Evolutionary conservation across 2,888 invertebrate genomes (phyloP), one percentile per base, ranked within the genome.

Genomic region (Strigamia transsilvanica): DNA sequence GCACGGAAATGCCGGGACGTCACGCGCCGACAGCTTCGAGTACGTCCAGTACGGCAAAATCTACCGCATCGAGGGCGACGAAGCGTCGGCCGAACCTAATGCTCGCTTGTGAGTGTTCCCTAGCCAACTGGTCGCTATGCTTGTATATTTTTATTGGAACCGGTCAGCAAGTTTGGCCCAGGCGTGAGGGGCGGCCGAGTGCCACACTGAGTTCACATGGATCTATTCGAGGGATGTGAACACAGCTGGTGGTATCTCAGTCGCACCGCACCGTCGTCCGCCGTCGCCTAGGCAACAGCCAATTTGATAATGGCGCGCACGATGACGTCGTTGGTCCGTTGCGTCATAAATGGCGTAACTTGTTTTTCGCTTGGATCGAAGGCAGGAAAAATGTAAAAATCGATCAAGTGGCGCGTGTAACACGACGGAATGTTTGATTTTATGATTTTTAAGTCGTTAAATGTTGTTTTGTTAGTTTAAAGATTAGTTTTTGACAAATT

Each of bases 191-290:
- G 80, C 56, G 56, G 91, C 93, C 93, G 96, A 96, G 96, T 94
- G 93, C 96, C 96, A 95, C 95, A 93, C 95, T 96, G 96, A 93
- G 96, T 94, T 96, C 94, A 92, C 96, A 94, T 92, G 93, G 83
- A 82, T 82, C 82, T 79, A 56, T 83, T 38, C 51, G 42, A 42
- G 27, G 42, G 41, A 91, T 94, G 95, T 96, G 96, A 96, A 96
- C 96, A 96, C 96, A 96, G 96, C 96, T 96, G 96, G 96, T 96
- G 96, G 96, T 96, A 96, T 96, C 96, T 95, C 96, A 96, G 95
- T 95, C 88, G 88, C 89, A 89, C 88, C 87, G 85, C 87, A 87
- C 89, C 85, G 84, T 82, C 79, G 82, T 79, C 82, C 84, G 83
- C 77, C 83, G 51, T 32, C 77, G 23, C 61, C 51, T 51, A 51